phyloP scores from a whole-genome alignment of 2,113 vertebrate genomes.

The Eurypyga helias region DNA sequence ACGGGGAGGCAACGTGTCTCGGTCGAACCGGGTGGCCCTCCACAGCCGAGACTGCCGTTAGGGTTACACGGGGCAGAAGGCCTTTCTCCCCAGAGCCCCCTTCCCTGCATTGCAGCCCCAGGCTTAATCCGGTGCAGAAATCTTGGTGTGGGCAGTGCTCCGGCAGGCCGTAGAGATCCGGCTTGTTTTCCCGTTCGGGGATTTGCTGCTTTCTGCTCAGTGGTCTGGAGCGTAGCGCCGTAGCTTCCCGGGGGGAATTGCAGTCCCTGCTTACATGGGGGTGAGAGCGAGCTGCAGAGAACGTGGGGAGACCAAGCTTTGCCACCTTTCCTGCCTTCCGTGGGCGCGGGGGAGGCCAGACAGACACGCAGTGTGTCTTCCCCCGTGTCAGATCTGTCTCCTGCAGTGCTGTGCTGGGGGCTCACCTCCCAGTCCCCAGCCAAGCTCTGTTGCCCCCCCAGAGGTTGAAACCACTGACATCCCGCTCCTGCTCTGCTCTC shows the following conservation, averaged over 20 bases:
- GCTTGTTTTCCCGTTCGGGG: not conserved
- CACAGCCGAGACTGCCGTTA: not conserved
- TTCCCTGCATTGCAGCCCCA: not conserved
- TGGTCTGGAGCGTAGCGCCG: not conserved
- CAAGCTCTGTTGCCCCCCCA: not conserved
- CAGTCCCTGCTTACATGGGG: not conserved
- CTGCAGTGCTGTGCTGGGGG: not conserved
- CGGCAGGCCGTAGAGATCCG: not conserved
- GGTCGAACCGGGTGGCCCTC: not conserved
- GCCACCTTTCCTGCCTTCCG: not conserved
- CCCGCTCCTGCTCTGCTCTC: not conserved
- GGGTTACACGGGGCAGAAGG: not conserved
- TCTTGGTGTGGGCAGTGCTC: not conserved
- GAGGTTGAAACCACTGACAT: not conserved
- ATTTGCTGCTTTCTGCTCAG: not conserved
- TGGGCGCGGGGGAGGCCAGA: not conserved
- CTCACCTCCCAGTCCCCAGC: not conserved
- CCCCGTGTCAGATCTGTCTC: not conserved
- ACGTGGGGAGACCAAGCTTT: not conserved
- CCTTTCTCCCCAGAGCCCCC: not conserved
- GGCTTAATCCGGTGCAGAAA: not conserved
- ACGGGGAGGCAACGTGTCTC: conserved; percentile 21
- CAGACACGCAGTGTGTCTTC: not conserved
- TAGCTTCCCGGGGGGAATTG: not conserved
- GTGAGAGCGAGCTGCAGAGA: not conserved